Conservation (phyloP, 2,113 vertebrate species). For the Dipodomys merriami region DNA sequence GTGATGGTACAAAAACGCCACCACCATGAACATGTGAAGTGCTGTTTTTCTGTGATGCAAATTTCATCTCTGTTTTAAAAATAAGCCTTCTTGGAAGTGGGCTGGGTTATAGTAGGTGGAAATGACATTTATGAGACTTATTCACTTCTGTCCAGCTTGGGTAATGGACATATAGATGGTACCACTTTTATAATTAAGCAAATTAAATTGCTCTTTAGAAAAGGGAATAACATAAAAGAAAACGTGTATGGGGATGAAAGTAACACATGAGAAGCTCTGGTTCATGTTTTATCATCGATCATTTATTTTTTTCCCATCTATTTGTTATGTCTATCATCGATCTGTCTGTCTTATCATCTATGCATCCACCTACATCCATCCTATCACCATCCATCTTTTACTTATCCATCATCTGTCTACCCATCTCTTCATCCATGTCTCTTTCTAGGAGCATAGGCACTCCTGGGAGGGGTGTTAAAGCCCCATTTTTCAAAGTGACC, state of each 20-base stretch:
- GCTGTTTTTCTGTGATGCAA: neutral
- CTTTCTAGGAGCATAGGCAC: neutral
- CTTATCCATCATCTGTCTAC: too few relatives aligned
- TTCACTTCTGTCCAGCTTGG: slow-evolving; percentile 23
- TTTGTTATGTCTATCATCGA: too few relatives aligned
- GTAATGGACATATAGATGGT: neutral
- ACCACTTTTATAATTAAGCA: slow-evolving; percentile 20
- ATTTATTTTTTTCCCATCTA: too few relatives aligned
- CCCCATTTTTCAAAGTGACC: slow-evolving; percentile 35
- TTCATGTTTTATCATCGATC: neutral
- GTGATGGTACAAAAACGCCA: neutral
- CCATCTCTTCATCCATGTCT: neutral
- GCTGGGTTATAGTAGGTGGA: neutral
- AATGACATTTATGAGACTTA: slow-evolving; percentile 7
- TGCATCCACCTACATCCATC: too few relatives aligned
- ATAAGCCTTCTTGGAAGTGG: neutral
- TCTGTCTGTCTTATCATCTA: too few relatives aligned
- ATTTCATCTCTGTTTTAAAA: neutral
- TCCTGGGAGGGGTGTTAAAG: neutral
- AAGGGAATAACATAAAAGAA: neutral
- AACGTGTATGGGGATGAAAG: neutral
- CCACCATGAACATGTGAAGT: too few relatives aligned
- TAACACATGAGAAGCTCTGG: neutral
- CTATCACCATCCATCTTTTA: neutral
- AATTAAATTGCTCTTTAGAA: neutral